Conservation (phyloP, 2,113 vertebrate genomes). For the Ctenodactylus gundi region DNA sequence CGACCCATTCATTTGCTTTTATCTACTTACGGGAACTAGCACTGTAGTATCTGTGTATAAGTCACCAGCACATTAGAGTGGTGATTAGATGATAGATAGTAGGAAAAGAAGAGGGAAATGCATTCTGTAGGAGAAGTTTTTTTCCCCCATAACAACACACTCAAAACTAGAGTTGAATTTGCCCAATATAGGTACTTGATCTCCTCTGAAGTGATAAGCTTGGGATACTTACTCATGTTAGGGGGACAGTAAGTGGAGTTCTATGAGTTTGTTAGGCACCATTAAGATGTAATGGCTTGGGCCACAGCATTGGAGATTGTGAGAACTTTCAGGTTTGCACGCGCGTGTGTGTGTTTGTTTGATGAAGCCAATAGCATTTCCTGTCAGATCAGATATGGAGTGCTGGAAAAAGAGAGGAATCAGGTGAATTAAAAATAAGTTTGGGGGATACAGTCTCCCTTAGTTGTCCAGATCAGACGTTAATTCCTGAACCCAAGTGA, state of each 20-base stretch:
- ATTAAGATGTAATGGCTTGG: background rate
- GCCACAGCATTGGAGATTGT: background rate
- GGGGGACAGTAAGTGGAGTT: background rate
- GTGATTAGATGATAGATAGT: background rate
- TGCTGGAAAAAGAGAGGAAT: background rate
- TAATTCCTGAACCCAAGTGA: background rate
- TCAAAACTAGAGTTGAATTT: background rate
- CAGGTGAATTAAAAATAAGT: background rate
- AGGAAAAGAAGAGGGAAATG: background rate
- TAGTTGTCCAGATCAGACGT: background rate
- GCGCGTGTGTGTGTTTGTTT: background rate
- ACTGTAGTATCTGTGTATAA: background rate
- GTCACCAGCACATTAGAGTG: background rate
- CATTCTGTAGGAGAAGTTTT: background rate
- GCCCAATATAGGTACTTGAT: background rate
- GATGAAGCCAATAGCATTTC: background rate
- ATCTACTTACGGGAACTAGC: background rate
- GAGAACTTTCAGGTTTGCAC: background rate
- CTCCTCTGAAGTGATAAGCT: background rate
- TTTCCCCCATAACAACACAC: background rate
- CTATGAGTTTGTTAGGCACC: background rate
- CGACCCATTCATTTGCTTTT: background rate
- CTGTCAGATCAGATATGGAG: background rate
- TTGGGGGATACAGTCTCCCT: background rate
- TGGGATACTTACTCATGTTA: background rate